Percentiles rank a stretch among this genome's conserved stretches.
Evolutionary conservation across 1,140 invertebrate genomes (phyloP).

Genomic region (Calephelis virginiensis): DNA sequence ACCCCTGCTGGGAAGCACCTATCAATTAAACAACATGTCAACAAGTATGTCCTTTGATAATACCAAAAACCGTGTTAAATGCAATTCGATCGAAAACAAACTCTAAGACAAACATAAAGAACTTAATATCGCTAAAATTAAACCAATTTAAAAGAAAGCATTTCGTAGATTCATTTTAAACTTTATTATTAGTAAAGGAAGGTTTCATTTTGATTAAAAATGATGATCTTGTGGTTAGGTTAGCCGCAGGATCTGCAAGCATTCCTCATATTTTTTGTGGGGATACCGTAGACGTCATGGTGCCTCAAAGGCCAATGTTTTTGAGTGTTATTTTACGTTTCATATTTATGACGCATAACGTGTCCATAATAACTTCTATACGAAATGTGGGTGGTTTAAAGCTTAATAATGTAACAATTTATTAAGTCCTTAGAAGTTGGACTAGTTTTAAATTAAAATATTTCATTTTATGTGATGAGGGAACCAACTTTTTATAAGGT

Average conservation of each 20-base stretch:
- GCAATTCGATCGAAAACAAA: constrained; percentile 48
- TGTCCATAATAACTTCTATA: constrained; percentile 68
- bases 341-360: constrained; percentile 77
- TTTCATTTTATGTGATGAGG: too few species aligned
- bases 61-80: constrained; percentile 43
- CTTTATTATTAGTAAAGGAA: constrained; percentile 26
- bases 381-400: constrained; percentile 74
- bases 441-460: too few species aligned
- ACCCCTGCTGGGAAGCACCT: constrained; percentile 70
- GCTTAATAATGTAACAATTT: constrained; percentile 64
- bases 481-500: too few species aligned
- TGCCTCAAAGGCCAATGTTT: constrained; percentile 73
- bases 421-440: constrained; percentile 37
- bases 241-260: constrained; percentile 57
- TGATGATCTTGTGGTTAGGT: constrained; percentile 37
- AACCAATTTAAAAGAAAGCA: constrained; percentile 28
- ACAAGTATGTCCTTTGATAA: constrained; percentile 75
- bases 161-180: constrained; percentile 32
- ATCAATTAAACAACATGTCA: constrained; percentile 79
- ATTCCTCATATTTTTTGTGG: constrained; percentile 67
- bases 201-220: constrained; percentile 21
- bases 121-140: constrained; percentile 42
- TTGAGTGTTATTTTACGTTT: constrained; percentile 77
- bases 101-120: constrained; percentile 58
- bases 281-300: constrained; percentile 67